A percentile compares a stretch with the other conserved stretches of the same genome.
Conservation (phyloP, 2,113 vertebrate species). For the Petrocephalus microphthalmus region DNA sequence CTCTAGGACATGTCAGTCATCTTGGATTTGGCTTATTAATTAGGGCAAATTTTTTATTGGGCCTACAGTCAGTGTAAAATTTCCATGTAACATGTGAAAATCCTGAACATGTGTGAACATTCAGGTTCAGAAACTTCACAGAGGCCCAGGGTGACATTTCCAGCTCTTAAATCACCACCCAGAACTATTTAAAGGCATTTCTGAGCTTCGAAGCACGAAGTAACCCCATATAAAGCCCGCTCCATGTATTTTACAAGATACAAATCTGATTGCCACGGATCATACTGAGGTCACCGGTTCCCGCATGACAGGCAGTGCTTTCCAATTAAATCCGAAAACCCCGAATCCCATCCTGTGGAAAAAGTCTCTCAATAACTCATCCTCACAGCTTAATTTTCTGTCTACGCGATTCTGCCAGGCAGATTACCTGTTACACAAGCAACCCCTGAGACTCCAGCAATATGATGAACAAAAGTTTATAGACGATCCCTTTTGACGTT, state of each 20-base stretch:
- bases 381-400: not conserved
- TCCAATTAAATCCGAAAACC: constrained; percentile 5
- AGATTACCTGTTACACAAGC: not conserved
- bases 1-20: not conserved
- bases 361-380: not conserved
- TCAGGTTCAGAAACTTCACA: not conserved
- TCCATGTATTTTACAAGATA: constrained; percentile 1
- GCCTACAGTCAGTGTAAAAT: not conserved
- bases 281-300: not conserved
- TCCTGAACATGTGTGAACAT: not conserved
- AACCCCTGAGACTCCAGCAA: not conserved
- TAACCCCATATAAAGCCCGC: not conserved
- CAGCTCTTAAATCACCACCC: not conserved
- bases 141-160: not conserved
- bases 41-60: not conserved
- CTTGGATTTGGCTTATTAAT: not conserved
- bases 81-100: not conserved
- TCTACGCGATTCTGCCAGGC: not conserved
- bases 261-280: constrained; percentile 5
- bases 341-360: not conserved
- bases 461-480: not conserved
- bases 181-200: not conserved
- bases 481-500: not conserved
- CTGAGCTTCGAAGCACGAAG: not conserved
- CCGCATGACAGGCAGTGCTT: not conserved